These are phyloP conservation scores for Limnephilus rhombicus DNA, from an alignment of 2,888 invertebrate genomes.

Conservation along the genomic window DNA sequence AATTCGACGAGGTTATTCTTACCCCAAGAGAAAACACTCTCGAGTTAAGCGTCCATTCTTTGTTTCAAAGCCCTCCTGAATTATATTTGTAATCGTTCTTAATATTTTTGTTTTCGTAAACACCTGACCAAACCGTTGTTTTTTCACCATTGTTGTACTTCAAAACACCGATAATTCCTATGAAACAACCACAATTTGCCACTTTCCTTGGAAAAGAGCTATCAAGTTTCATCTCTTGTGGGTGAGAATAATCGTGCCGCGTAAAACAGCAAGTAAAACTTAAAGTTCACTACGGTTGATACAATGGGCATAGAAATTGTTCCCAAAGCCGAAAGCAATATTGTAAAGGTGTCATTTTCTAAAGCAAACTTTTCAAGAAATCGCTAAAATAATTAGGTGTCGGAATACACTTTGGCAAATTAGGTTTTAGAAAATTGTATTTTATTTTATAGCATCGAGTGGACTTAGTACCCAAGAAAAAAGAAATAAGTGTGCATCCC, in stretches of 20 bases:
- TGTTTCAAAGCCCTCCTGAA: no score
- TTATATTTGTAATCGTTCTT: neutral
- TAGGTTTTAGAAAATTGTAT: neutral
- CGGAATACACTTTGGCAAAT: neutral
- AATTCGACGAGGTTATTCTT: no score
- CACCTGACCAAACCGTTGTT: neutral
- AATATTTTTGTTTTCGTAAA: neutral
- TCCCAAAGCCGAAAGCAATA: neutral
- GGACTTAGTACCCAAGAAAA: no score
- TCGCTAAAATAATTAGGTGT: neutral
- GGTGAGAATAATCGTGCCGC: slow-evolving; percentile 56
- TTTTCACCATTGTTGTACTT: no score
- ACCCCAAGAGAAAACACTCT: no score
- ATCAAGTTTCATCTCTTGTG: slow-evolving; percentile 46
- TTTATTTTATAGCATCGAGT: no score
- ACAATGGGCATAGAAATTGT: neutral
- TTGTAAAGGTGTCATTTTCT: neutral
- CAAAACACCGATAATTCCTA: neutral
- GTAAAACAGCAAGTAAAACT: slow-evolving; percentile 20
- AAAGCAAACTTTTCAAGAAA: neutral
- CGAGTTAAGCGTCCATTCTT: no score
- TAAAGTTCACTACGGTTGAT: neutral
- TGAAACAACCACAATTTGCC: slow-evolving; percentile 22
- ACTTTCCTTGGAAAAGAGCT: slow-evolving; percentile 49
- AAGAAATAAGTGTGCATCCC: neutral